A percentile compares a stretch with the other conserved stretches of the same genome.
phyloP scores from a whole-genome alignment of 1,140 invertebrate genomes.

The Prorops nasuta region DNA sequence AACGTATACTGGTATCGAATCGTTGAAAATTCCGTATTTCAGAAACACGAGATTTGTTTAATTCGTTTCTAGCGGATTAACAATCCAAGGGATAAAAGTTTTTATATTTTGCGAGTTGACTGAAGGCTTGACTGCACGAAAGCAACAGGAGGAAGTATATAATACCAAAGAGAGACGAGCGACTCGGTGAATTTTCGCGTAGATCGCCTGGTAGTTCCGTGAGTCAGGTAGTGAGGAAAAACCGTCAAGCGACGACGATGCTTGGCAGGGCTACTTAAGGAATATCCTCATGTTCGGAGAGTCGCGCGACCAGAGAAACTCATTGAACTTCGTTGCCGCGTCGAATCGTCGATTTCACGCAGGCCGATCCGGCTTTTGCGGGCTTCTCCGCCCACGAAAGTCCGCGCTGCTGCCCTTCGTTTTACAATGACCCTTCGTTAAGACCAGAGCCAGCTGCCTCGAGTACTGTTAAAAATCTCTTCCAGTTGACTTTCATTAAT shows the following conservation, averaged over 20 bases:
- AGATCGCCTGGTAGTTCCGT: no score
- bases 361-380: slow-evolving; percentile 52
- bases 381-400: slow-evolving; percentile 50
- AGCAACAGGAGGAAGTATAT: no score
- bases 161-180: no score
- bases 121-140: no score
- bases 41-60: no score
- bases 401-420: slow-evolving; percentile 12
- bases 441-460: slow-evolving; percentile 43
- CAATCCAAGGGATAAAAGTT: no score
- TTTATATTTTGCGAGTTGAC: no score
- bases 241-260: slow-evolving; percentile 19
- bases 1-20: no score
- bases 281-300: slow-evolving; percentile 25
- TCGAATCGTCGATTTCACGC: slow-evolving; percentile 55
- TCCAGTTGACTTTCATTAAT: neutral
- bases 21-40: no score
- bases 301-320: slow-evolving; percentile 37
- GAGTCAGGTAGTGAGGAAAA: no score
- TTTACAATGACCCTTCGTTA: slow-evolving; percentile 54
- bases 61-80: no score
- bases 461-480: neutral
- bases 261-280: slow-evolving; percentile 34
- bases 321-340: slow-evolving; percentile 46
- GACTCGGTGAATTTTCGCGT: no score